Evolutionary conservation across 2,888 invertebrate genomes (phyloP), one percentile per base, ranked within the genome.

Genomic region (Pseudococcus longispinus): DNA sequence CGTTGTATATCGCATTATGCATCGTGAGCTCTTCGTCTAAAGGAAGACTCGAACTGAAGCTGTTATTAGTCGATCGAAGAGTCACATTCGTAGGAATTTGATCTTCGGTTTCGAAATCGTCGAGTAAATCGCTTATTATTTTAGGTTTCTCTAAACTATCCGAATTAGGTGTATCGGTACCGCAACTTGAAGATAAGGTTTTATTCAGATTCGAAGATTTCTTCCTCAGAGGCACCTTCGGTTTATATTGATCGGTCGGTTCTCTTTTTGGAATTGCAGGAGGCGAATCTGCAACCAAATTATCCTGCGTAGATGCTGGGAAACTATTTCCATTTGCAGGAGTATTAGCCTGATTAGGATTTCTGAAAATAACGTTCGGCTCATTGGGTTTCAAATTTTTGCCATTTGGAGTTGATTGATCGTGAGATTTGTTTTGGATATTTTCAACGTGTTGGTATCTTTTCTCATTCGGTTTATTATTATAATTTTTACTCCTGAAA

Each of bases 21-120:
- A 86, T 86, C 9, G 86, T 86, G 88, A 96, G 91, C 90, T 96
- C 95, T 91, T 96, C 96, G 90, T 95, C 95, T 90, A 95, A 91
- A 0, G 95, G 96, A 87, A 96, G 90, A 80, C 51, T 86, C 20
- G 86, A 86, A 18, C 20, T 85, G 74, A 65, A 85, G 8, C 23
- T 80, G 20, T 80, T 80, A 32, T 23, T 23, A 5, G n/a, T 42
- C 11, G 77, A n/a, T 80, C 29, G 13, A 1, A 80, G 20, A 11
- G 32, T 80, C 29, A 42, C 77, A 80, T 80, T 80, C 9, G 29
- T 8, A 15, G 77, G 42, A 3, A 20, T 80, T 9, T 29, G 29
- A 32, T 74, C 74, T 29, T 42, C 77, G 15, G 20, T 42, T 6
- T 80, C 42, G 18, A 11, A 80, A 42, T 80, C 77, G 20, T 80